Percentiles rank a stretch among this genome's conserved stretches.
phyloP scores from a whole-genome alignment of 2,113 vertebrate species.

The Coptodon rendalli region DNA sequence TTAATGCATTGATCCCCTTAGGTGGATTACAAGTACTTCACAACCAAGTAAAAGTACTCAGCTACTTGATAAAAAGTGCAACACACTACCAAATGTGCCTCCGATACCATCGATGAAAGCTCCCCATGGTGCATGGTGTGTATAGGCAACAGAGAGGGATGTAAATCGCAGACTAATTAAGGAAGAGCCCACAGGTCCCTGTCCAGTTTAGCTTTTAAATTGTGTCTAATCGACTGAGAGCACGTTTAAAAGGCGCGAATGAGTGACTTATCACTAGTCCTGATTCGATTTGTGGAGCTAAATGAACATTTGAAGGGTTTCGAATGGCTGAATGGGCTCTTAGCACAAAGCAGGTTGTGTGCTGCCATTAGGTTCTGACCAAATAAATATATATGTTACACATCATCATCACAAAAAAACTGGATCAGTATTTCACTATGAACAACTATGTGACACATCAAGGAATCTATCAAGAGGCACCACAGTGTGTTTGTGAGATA shows the following conservation, averaged over 20 bases:
- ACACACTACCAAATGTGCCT: neutral
- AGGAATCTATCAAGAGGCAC: neutral
- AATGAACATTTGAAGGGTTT: constrained; percentile 20
- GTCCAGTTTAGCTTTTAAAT: constrained; percentile 24
- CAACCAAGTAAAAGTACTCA: neutral
- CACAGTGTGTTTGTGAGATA: neutral
- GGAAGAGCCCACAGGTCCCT: constrained; percentile 3
- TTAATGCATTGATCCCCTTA: neutral
- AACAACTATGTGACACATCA: neutral
- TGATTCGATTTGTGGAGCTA: constrained; percentile 26
- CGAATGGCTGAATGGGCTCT: neutral
- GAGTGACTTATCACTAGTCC: constrained; percentile 3
- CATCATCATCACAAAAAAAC: neutral
- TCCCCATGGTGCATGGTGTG: neutral
- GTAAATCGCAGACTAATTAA: neutral
- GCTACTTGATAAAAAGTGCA: neutral
- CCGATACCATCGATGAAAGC: neutral
- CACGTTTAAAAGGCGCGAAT: constrained; percentile 12
- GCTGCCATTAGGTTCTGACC: neutral
- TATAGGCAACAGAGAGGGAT: neutral
- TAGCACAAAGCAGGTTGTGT: neutral
- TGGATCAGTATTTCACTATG: neutral
- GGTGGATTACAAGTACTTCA: neutral
- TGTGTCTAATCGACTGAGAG: constrained; percentile 20
- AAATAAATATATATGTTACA: neutral